Evolutionary conservation across 2,888 invertebrate species (phyloP).

Genomic region (Nomada ruficornis): DNA sequence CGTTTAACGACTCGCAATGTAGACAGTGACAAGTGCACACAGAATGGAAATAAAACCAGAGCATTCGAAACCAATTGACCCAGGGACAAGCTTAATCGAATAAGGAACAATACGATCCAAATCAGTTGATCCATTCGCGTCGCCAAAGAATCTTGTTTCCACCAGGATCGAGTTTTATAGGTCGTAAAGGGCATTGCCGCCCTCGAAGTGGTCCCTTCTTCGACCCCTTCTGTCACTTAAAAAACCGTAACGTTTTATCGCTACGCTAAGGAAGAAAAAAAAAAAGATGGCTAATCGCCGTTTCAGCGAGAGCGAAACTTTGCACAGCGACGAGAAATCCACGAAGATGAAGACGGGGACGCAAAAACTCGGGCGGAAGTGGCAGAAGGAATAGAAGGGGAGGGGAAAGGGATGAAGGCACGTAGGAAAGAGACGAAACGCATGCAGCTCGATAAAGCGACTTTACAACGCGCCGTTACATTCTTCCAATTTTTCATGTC

Average conservation of each 20-base stretch:
- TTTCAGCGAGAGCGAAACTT: conserved; percentile 3
- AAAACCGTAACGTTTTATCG: conserved; percentile 57
- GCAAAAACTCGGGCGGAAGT: background rate
- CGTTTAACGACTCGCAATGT: too few species aligned
- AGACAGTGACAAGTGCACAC: too few species aligned
- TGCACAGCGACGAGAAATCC: background rate
- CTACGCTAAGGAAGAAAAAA: background rate
- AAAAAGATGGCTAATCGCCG: conserved; percentile 51
- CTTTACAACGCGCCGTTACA: conserved; percentile 61
- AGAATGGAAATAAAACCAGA: background rate
- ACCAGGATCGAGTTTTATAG: conserved; percentile 49
- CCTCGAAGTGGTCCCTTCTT: conserved; percentile 2
- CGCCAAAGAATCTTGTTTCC: conserved; percentile 34
- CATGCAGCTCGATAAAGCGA: conserved; percentile 48
- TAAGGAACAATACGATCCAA: conserved; percentile 42
- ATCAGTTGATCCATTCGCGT: conserved; percentile 47
- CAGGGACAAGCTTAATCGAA: conserved; percentile 2
- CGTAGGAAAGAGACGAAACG: conserved; percentile 26
- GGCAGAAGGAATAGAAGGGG: background rate
- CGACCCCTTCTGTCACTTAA: conserved; percentile 21
- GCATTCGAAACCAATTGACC: conserved; percentile 14
- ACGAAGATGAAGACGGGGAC: background rate
- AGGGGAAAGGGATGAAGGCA: background rate
- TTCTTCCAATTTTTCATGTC: conserved; percentile 64
- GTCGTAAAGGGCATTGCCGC: conserved; percentile 37